These are phyloP conservation scores for Adelognathus sp. DNA, from an alignment of 2,888 invertebrate genomes.

Conservation along the genomic window DNA sequence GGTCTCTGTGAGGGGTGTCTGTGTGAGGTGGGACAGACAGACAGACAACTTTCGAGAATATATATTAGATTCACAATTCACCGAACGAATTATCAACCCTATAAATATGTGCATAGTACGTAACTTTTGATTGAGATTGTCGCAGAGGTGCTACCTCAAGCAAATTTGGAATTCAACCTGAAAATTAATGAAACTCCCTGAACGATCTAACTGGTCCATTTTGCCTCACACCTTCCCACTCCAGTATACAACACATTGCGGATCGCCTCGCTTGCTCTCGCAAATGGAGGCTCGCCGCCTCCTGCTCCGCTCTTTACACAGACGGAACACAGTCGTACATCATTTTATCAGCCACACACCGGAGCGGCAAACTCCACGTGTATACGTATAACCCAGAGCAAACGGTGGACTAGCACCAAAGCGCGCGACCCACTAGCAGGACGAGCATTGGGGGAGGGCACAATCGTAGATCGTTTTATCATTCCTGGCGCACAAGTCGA, in stretches of 20 bases:
- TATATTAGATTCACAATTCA: no score
- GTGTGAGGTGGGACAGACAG: no score
- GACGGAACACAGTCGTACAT: slow-evolving; percentile 44
- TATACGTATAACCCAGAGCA: slow-evolving; percentile 18
- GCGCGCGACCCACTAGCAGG: slow-evolving; percentile 13
- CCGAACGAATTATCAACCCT: no score
- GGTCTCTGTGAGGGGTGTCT: no score
- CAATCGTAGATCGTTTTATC: slow-evolving; percentile 59
- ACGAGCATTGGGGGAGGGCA: slow-evolving; percentile 39
- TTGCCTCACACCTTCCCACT: not conserved
- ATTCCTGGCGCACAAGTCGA: slow-evolving; percentile 40
- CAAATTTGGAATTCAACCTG: no score
- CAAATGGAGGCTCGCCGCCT: not conserved
- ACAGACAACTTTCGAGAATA: no score
- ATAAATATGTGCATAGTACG: no score
- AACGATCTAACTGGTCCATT: no score
- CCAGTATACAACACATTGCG: not conserved
- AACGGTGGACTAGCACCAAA: slow-evolving; percentile 20
- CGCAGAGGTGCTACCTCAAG: no score
- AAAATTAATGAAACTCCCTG: no score
- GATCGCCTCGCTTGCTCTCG: slow-evolving; percentile 14
- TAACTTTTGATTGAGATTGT: no score
- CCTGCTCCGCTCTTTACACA: not conserved
- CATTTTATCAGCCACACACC: slow-evolving; percentile 55
- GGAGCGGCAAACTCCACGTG: slow-evolving; percentile 26